A percentile compares a stretch with the other conserved stretches of the same genome.
Evolutionary conservation across 2,888 invertebrate species (phyloP).

Genomic region (Nephrotoma flavescens): DNA sequence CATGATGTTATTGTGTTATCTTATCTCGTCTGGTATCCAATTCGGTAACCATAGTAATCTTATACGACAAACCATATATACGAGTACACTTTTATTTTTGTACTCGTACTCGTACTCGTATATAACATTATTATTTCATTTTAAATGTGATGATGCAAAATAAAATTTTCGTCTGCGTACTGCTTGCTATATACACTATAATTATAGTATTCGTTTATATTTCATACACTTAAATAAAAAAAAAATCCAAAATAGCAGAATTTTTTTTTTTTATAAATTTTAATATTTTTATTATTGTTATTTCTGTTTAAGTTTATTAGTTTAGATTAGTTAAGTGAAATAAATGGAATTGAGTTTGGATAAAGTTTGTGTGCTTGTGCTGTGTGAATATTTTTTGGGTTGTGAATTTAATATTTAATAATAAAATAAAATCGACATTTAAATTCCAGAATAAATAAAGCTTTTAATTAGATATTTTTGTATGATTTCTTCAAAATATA

Average conservation of each 20-base stretch:
- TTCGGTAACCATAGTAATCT: background rate
- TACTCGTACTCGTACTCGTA: too few species aligned
- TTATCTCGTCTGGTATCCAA: background rate
- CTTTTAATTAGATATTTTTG: background rate
- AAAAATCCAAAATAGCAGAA: background rate
- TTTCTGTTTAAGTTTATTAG: background rate
- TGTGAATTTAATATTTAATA: background rate
- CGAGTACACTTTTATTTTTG: background rate
- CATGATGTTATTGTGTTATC: background rate
- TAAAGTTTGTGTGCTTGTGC: background rate
- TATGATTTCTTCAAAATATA: background rate
- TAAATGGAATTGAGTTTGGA: background rate
- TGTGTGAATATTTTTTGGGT: background rate
- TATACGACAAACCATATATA: background rate
- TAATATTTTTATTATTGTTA: background rate
- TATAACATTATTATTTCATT: background rate
- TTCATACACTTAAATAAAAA: background rate
- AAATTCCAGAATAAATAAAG: background rate
- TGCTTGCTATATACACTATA: background rate
- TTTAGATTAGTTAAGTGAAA: background rate
- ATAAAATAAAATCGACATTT: background rate
- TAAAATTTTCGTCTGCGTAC: background rate
- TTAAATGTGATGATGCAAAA: background rate
- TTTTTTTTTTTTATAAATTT: background rate
- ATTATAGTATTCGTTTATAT: background rate